These are phyloP conservation scores for Gari tellinella DNA, from an alignment of 2,888 invertebrate genomes.

Conservation along the genomic window DNA sequence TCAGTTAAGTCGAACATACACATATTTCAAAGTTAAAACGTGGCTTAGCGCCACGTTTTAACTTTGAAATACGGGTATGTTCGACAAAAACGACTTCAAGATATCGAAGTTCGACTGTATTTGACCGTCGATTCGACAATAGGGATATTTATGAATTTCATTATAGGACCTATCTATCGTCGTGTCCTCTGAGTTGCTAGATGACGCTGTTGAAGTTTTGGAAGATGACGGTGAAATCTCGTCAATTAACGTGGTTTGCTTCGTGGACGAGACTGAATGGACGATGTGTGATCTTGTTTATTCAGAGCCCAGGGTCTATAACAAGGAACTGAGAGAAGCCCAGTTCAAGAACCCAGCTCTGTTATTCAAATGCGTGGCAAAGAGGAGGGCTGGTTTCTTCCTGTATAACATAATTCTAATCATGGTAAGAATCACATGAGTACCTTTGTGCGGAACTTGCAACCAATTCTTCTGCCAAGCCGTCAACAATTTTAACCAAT, in stretches of 20 bases:
- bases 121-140: no score
- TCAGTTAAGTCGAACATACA: no score
- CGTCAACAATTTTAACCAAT: no score
- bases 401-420: slow-evolving; percentile 82
- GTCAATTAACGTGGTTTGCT: slow-evolving; percentile 79
- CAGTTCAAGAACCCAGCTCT: slow-evolving; percentile 79
- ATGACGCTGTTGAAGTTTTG: slow-evolving; percentile 76
- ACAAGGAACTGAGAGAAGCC: slow-evolving; percentile 57
- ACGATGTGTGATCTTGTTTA: slow-evolving; percentile 75
- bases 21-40: no score
- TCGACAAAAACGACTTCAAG: no score
- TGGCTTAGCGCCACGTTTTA: no score
- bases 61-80: no score
- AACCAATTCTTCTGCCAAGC: no score
- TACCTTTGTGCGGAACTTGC: no score
- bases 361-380: slow-evolving; percentile 78
- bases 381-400: slow-evolving; percentile 81
- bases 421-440: slow-evolving; percentile 74
- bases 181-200: slow-evolving; percentile 77
- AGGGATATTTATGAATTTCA: background rate
- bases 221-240: slow-evolving; percentile 81
- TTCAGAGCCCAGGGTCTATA: slow-evolving; percentile 61
- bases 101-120: no score
- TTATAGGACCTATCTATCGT: slow-evolving; percentile 79
- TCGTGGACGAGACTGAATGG: slow-evolving; percentile 83